These are phyloP conservation scores for Eupithecia abbreviata DNA, from an alignment of 2,888 invertebrate genomes.

Conservation along the genomic window DNA sequence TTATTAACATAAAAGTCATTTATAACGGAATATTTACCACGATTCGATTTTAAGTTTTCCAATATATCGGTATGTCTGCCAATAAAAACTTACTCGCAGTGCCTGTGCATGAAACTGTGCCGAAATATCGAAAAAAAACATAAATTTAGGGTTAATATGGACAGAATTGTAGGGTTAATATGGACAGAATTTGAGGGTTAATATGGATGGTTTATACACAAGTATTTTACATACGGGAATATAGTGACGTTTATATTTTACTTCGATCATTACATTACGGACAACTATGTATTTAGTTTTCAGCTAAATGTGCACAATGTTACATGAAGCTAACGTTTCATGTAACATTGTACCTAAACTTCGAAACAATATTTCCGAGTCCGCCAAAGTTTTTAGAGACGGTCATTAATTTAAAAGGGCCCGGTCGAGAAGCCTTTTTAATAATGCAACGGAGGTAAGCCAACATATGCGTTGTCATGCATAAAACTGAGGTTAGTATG, in stretches of 20 bases:
- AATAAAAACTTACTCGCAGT: too few relatives aligned
- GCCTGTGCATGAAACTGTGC: too few relatives aligned
- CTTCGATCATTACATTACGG: background rate
- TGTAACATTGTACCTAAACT: conserved; percentile 33
- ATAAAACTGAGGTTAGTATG: conserved; percentile 47
- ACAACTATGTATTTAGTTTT: background rate
- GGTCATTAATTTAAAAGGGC: conserved; percentile 62
- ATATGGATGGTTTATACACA: background rate
- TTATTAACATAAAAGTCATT: too few relatives aligned
- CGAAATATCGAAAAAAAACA: too few relatives aligned
- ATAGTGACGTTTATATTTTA: background rate
- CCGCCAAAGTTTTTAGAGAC: conserved; percentile 53
- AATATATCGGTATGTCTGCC: too few relatives aligned
- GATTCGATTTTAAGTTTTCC: too few relatives aligned
- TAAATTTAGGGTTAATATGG: too few relatives aligned
- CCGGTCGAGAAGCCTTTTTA: conserved; percentile 59
- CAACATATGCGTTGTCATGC: conserved; percentile 68
- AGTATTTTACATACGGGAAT: background rate
- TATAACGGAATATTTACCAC: too few relatives aligned
- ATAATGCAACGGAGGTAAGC: conserved; percentile 63
- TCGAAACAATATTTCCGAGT: conserved; percentile 44
- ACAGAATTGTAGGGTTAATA: too few relatives aligned
- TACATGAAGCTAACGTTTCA: background rate
- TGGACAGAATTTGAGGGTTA: too few relatives aligned
- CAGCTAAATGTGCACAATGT: background rate